phyloP scores from a whole-genome alignment of 2,888 invertebrate genomes.

The Eucera pruinosa region DNA sequence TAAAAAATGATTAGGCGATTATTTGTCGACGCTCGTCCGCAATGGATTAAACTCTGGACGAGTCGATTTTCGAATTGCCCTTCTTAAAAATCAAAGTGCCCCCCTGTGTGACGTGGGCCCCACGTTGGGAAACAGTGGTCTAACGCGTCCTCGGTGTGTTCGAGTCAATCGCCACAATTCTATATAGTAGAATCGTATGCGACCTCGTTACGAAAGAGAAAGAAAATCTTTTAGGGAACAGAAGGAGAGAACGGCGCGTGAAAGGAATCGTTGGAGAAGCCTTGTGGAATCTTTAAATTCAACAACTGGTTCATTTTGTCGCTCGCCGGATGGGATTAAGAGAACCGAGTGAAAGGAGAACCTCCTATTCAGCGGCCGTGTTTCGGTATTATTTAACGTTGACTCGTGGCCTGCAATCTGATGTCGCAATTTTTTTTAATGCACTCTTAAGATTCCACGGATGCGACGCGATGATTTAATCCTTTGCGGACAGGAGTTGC shows the following conservation, averaged over 20 bases:
- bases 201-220: background rate
- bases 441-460: background rate
- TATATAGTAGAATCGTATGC: background rate
- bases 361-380: slow-evolving; percentile 38
- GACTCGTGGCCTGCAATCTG: background rate
- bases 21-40: too few species aligned
- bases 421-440: slow-evolving; percentile 21
- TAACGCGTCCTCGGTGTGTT: too few species aligned
- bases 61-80: too few species aligned
- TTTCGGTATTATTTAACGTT: slow-evolving; percentile 25
- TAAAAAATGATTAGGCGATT: too few species aligned
- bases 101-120: too few species aligned
- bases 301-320: slow-evolving; percentile 55
- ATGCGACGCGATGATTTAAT: slow-evolving; percentile 8
- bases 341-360: slow-evolving; percentile 71
- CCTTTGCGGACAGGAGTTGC: too few species aligned
- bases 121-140: too few species aligned
- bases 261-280: slow-evolving; percentile 8
- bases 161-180: too few species aligned
- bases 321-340: slow-evolving; percentile 50
- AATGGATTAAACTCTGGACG: too few species aligned
- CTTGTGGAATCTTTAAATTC: slow-evolving; percentile 30
- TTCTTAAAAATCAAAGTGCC: too few species aligned
- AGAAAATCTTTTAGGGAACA: too few species aligned
- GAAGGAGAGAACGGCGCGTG: slow-evolving; percentile 16